Conservation (phyloP, 2,888 invertebrate genomes). For the Creontiades dilutus region DNA sequence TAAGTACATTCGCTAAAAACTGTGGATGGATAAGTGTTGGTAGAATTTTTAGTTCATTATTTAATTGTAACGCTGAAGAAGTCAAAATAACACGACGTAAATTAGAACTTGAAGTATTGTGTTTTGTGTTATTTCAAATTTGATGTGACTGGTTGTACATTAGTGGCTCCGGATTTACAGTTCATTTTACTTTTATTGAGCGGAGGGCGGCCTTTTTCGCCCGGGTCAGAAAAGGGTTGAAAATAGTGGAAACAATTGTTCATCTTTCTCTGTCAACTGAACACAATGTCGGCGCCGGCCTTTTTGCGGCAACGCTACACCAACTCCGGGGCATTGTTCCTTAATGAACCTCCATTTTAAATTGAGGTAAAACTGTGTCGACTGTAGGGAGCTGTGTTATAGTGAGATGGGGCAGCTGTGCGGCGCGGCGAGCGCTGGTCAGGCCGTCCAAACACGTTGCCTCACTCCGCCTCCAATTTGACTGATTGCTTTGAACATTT, state of each 20-base stretch:
- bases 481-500: constrained; percentile 65
- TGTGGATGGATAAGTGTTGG: too few species aligned
- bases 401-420: too few species aligned
- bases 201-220: neutral
- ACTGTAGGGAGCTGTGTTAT: neutral
- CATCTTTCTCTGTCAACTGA: constrained; percentile 11
- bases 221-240: neutral
- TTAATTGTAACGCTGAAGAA: too few species aligned
- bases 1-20: too few species aligned
- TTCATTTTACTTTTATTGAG: neutral
- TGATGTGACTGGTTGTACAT: too few species aligned
- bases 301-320: constrained; percentile 48
- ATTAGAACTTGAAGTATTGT: too few species aligned
- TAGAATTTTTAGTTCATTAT: too few species aligned
- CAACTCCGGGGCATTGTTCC: constrained; percentile 29
- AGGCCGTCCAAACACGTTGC: neutral
- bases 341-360: constrained; percentile 61
- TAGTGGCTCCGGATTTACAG: too few species aligned
- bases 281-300: constrained; percentile 43
- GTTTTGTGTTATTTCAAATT: too few species aligned
- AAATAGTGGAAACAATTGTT: constrained; percentile 61
- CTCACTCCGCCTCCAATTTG: constrained; percentile 32
- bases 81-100: too few species aligned
- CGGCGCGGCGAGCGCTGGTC: neutral
- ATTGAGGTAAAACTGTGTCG: constrained; percentile 30